Base-by-base conservation (phyloP, 2,888 invertebrate genomes). In the Sisyra terminalis region DNA sequence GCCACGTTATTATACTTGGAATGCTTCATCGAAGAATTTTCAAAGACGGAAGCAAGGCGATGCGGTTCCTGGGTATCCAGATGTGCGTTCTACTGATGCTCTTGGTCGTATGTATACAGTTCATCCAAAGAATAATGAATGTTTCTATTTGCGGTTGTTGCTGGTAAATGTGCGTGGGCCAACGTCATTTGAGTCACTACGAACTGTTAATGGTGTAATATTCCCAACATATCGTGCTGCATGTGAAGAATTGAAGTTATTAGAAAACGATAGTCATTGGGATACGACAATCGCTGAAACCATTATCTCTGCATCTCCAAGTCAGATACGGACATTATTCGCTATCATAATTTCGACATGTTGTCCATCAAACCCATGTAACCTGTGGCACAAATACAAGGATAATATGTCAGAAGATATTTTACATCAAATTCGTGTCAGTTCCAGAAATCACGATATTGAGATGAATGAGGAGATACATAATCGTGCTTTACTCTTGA, bases 121-220 rank as follows among this genome's bases (percentile, higher is more conserved):
- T 17, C 50, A 54, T 51, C 53, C 53, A 30, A 55, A 44, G 11
- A 46, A 56, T 24, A 29, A 34, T 31, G 53, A 55, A 48, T 55
- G 55, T 41, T 57, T 50, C 46, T 55, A 51, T 50, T 49, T 58
- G 44, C 50, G 55, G 7, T 45, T 58, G 45, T 39, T 57, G 39
- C 44, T 57, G 41, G 45, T 50, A 6, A 49, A 53, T 45, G 52
- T 59, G 9, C 52, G 50, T 39, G 55, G 57, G 3, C 58, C 58
- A 46, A 56, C 53, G 36, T 58, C 56, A 45, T 56, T 56, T 42
- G 9, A 50, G 47, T 11, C 46, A 34, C 45, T 60, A 37, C 46
- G 56, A 54, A 60, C 57, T 45, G 55, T 63, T 36, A 48, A 61
- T 53, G 57, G 55, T 48, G 29, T 37, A 48, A n/a, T 54, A 38